Base-by-base conservation (phyloP, 2,797 vertebrate species). In the Neosilurus mollespiculum region DNA sequence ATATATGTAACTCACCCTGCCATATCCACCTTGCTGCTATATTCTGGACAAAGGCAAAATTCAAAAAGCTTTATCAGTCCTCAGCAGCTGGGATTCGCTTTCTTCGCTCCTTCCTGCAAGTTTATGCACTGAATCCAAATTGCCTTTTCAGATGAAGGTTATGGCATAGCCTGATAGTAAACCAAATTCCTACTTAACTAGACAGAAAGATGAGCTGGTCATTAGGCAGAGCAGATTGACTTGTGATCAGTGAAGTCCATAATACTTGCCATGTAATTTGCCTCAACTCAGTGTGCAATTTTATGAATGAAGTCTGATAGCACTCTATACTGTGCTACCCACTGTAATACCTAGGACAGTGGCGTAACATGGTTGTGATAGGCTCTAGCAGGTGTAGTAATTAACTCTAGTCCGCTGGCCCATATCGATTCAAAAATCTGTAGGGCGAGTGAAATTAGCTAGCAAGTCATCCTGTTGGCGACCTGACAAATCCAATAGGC, bases 61-160 rank as follows among this genome's bases (percentile, higher is more conserved):
- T 90, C 88, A 89, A 88, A 93, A 90, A 88, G 89, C 89, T 92
- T 94, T 93, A 94, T 93, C 92, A 80, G 85, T 90, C 84, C 90
- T 90, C 85, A 89, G 90, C 93, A 94, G 93, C 90, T 89, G 88
- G 83, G 88, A 81, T 81, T 79, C 71, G 58, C 79, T 81, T 83
- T 83, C 85, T 81, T 34, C 51, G 1, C 34, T 71, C 80, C 62
- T 80, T 75, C 22, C 53, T 78, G n/a, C 71, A 85, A 81, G 83
- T 84, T 86, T 87, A 88, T 91, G 91, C 88, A 89, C 88, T 92
- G 89, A 87, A 90, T 87, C 93, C 90, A 92, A 92, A 94, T 92
- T 90, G 89, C 89, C 89, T 93, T 90, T 92, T 90, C 90, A 91
- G 66, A 91, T 93, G 92, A 90, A 91, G 93, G 92, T 94, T 92